Evolutionary conservation across 2,113 vertebrate species (phyloP).

Genomic region (Trematocara macrostoma): DNA sequence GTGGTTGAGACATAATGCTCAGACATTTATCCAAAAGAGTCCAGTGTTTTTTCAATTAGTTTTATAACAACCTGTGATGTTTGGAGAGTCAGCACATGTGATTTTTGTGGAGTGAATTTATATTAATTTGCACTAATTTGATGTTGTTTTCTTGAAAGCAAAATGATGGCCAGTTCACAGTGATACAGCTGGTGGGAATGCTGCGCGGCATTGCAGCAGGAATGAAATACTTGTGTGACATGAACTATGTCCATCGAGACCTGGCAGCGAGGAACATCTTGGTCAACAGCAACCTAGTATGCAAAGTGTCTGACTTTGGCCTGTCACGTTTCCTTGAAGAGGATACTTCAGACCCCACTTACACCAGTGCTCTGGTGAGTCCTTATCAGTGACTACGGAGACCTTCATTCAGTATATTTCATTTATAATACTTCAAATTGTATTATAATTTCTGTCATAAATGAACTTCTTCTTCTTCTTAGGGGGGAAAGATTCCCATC

Average conservation of each 20-base stretch:
- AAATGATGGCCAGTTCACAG: conserved; percentile 95
- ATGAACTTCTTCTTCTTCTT: background rate
- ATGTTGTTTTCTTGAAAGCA: conserved; percentile 71
- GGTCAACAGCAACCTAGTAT: conserved; percentile 96
- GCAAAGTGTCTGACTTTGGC: conserved; percentile 95
- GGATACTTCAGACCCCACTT: conserved; percentile 93
- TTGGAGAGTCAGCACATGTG: background rate
- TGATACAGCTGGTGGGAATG: conserved; percentile 97
- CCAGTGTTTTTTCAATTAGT: background rate
- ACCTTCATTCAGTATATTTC: background rate
- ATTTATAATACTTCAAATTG: background rate
- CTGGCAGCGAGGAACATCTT: conserved; percentile 93
- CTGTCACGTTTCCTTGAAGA: conserved; percentile 95
- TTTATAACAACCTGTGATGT: background rate
- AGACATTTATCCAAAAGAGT: background rate
- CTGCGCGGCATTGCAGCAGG: conserved; percentile 89
- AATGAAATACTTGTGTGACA: conserved; percentile 94
- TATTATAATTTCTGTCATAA: background rate
- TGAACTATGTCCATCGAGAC: conserved; percentile 96
- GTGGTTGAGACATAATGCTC: background rate
- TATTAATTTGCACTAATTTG: background rate
- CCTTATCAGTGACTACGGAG: background rate
- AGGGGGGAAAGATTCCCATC: conserved; percentile 79
- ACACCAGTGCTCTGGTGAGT: conserved; percentile 91
- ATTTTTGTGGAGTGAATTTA: background rate